phyloP scores from a whole-genome alignment of 2,888 invertebrate genomes.

The Caenorhabditis zanzibari region DNA sequence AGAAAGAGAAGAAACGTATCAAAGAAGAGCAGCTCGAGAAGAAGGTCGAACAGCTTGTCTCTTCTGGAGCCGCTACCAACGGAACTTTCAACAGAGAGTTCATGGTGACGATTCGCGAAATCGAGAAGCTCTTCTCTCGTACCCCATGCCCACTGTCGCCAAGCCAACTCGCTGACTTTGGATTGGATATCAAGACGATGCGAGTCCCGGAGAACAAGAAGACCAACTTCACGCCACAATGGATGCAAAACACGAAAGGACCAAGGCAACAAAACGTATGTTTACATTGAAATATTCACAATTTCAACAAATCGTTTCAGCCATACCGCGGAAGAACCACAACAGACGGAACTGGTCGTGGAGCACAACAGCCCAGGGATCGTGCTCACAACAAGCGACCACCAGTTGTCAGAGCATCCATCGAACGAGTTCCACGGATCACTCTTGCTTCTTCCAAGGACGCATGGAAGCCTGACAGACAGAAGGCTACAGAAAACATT shows the following conservation, averaged over 20 bases:
- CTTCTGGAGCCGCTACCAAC: slow-evolving; percentile 41
- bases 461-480: slow-evolving; percentile 77
- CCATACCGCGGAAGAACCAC: slow-evolving; percentile 61
- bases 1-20: slow-evolving; percentile 51
- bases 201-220: slow-evolving; percentile 61
- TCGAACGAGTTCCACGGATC: slow-evolving; percentile 57
- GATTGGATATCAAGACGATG: slow-evolving; percentile 73
- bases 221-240: slow-evolving; percentile 68
- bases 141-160: slow-evolving; percentile 67
- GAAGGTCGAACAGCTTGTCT: slow-evolving; percentile 8
- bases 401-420: slow-evolving; percentile 59
- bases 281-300: neutral
- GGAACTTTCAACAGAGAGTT: slow-evolving; percentile 67
- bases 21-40: slow-evolving; percentile 57
- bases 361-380: slow-evolving; percentile 47
- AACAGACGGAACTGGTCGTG: slow-evolving; percentile 62
- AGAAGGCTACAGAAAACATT: slow-evolving; percentile 35
- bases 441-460: slow-evolving; percentile 69
- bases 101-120: slow-evolving; percentile 69
- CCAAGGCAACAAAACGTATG: slow-evolving; percentile 35
- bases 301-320: slow-evolving; percentile 19
- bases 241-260: slow-evolving; percentile 47
- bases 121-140: slow-evolving; percentile 68
- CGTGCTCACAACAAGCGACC: slow-evolving; percentile 54
- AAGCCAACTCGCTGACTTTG: slow-evolving; percentile 61